Conservation (phyloP, 2,797 vertebrate genomes). For the Liasis olivaceus region DNA sequence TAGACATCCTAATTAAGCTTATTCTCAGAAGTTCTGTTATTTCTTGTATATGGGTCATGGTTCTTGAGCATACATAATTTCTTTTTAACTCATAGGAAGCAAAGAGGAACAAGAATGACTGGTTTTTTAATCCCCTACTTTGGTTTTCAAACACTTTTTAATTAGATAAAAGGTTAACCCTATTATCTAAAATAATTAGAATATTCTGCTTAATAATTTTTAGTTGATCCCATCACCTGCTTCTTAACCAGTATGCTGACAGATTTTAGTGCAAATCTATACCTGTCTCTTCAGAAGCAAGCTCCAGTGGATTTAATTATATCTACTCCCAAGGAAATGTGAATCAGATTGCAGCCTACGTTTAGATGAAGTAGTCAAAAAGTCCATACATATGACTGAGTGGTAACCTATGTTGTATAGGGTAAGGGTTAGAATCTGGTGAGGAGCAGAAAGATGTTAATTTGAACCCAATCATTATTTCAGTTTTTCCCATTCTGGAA, state of each 20-base stretch:
- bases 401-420: background rate
- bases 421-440: background rate
- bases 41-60: fast-evolving
- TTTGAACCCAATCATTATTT: background rate
- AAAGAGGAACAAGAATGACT: background rate
- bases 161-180: background rate
- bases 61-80: conserved; percentile 6
- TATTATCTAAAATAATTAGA: background rate
- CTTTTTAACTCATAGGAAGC: background rate
- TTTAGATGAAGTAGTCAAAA: background rate
- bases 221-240: background rate
- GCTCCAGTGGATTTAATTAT: background rate
- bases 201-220: background rate
- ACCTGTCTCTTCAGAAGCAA: background rate
- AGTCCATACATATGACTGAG: background rate
- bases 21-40: conserved; percentile 2
- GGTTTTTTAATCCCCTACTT: background rate
- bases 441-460: too few species aligned
- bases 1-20: background rate
- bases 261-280: background rate
- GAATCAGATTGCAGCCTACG: background rate
- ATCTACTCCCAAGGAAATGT: background rate
- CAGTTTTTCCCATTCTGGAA: background rate
- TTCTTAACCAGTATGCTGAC: background rate
- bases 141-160: background rate